Conservation (phyloP, 2,888 invertebrate genomes). For the Scaptomyza polygonia region DNA sequence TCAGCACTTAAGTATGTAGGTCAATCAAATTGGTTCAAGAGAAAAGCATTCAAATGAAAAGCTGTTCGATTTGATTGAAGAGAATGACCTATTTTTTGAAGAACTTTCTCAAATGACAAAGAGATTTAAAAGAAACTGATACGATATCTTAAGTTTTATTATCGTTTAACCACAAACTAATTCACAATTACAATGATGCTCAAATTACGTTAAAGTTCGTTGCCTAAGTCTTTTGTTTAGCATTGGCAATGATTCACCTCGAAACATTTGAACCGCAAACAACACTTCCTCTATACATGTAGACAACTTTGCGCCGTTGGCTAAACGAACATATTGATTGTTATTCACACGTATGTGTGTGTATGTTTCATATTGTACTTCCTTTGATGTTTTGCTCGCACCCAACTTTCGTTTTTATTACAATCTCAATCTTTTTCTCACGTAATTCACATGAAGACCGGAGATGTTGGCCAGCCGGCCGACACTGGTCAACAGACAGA, state of each 20-base stretch:
- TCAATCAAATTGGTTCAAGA: background rate
- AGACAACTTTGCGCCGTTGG: slow-evolving; percentile 5
- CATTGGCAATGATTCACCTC: slow-evolving; percentile 23
- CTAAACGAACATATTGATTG: slow-evolving; percentile 27
- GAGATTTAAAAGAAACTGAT: background rate
- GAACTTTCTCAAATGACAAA: slow-evolving; percentile 22
- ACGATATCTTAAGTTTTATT: background rate
- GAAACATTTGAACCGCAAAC: slow-evolving; percentile 8
- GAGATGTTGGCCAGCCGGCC: slow-evolving; percentile 24
- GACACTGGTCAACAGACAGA: slow-evolving; percentile 37
- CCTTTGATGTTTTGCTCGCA: slow-evolving; percentile 34
- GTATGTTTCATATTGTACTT: slow-evolving; percentile 27
- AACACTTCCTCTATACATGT: slow-evolving; percentile 33
- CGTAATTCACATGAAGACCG: slow-evolving; percentile 28
- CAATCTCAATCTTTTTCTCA: slow-evolving; percentile 58
- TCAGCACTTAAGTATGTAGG: background rate
- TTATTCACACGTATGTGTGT: slow-evolving; percentile 1
- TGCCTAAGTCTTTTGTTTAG: slow-evolving; percentile 70
- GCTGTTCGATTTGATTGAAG: too few relatives aligned
- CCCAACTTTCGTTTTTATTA: slow-evolving; percentile 68
- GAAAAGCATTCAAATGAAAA: slow-evolving; percentile 11
- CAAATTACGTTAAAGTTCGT: slow-evolving; percentile 55
- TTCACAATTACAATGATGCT: background rate
- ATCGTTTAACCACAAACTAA: background rate
- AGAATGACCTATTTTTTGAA: background rate